phyloP scores from a whole-genome alignment of 1,140 invertebrate species.

The Hestina assimilis region DNA sequence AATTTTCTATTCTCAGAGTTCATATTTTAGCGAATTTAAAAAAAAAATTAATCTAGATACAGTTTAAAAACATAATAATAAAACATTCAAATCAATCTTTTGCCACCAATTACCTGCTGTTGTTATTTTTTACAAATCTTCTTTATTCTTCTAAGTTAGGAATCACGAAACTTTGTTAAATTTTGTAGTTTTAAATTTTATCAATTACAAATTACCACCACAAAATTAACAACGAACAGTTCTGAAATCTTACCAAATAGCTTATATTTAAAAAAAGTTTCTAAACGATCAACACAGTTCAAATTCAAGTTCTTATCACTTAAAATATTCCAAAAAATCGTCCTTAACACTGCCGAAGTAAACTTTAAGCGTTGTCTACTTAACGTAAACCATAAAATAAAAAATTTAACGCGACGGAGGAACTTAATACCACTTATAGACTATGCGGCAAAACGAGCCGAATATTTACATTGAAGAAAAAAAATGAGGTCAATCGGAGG shows the following conservation, averaged over 20 bases:
- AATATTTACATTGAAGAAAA: constrained; percentile 78
- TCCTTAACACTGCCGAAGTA: constrained; percentile 49
- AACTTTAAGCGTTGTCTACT: constrained; percentile 52
- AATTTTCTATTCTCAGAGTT: too few species aligned
- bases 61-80: background rate
- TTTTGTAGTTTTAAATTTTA: constrained; percentile 37
- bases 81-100: background rate
- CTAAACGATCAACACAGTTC: constrained; percentile 45
- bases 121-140: constrained; percentile 39
- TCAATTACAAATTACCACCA: constrained; percentile 45
- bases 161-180: constrained; percentile 49
- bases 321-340: constrained; percentile 48
- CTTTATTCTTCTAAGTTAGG: constrained; percentile 43
- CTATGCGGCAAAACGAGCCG: constrained; percentile 74
- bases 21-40: too few species aligned
- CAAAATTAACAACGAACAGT: constrained; percentile 46
- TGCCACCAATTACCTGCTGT: constrained; percentile 40
- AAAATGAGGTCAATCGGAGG: constrained; percentile 77
- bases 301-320: constrained; percentile 54
- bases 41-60: background rate
- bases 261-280: constrained; percentile 52
- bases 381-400: constrained; percentile 43
- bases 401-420: constrained; percentile 64
- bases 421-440: constrained; percentile 77
- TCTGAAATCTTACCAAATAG: constrained; percentile 47